Base-by-base conservation (phyloP, 2,113 vertebrate genomes). In the Hystrix brachyura region DNA sequence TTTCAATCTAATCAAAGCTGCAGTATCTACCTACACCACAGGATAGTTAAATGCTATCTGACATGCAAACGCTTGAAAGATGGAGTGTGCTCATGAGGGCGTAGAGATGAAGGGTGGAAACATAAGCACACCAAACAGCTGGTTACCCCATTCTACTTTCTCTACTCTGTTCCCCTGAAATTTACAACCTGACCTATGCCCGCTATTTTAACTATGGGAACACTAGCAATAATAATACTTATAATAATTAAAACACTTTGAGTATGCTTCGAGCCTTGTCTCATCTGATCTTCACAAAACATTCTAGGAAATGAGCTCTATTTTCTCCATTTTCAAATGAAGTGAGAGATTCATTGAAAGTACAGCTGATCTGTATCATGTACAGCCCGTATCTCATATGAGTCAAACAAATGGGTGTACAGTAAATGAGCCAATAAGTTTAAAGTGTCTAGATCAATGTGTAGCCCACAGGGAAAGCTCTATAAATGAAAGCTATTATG, bases 241-340 rank as follows among this genome's bases (percentile, higher is more conserved):
- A 1, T 67, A 65, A 62, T 17, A 78, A 17, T 80, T 67, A 94
- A 93, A 72, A 15, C 82, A 91, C 7, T n/a, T 81, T 76, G 27
- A 88, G 38, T 1, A 84, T n/a, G 59, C 94, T 43, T 34, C 19
- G 93, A 93, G 27, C 21, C 48, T 15, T 91, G 72, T 1, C 46
- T 86, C n/a, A 64, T n/a, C 14, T 84, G 86, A 65, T 82, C 17
- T 23, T 74, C 55, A 82, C 18, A 80, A 64, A 96, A 83, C 4
- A 67, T 79, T 43, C 29, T 79, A 88, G 65, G 21, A 82, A 17
- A 80, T 81, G 23, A 87, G 43, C n/a, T 15, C 51, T 71, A 43
- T 80, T 87, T 92, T 74, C 34, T 60, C 25, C 48, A 85, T 78
- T 91, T 92, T 92, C 17, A 76, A 85, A 90, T 71, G 11, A 82